phyloP scores from a whole-genome alignment of 2,888 invertebrate species.

The Lochmaea crataegi region DNA sequence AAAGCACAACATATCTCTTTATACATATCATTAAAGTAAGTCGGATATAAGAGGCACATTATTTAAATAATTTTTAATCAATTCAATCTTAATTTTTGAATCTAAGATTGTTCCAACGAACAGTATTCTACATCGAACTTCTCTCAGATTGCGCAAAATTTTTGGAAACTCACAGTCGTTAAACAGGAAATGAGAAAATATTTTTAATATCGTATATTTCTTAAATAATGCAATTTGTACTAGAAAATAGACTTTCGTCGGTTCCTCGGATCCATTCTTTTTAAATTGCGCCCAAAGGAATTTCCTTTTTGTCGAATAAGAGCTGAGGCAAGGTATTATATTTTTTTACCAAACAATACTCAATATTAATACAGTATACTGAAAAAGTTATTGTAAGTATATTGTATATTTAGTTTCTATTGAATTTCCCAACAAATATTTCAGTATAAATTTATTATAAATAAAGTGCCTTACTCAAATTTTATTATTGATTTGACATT shows the following conservation, averaged over 20 bases:
- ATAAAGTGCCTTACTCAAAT: conserved; percentile 1
- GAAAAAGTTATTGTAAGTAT: too few species aligned
- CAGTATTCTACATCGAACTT: conserved; percentile 32
- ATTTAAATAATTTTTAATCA: not conserved
- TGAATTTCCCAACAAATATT: too few species aligned
- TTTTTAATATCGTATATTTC: not conserved
- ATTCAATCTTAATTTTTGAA: conserved; percentile 1
- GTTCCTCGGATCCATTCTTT: too few species aligned
- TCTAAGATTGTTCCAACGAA: conserved; percentile 6
- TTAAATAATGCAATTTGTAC: too few species aligned
- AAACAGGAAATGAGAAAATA: too few species aligned
- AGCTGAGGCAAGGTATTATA: too few species aligned
- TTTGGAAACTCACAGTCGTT: not conserved
- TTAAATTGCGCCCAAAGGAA: too few species aligned
- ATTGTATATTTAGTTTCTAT: too few species aligned
- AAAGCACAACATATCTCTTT: conserved; percentile 20
- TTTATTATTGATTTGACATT: not conserved
- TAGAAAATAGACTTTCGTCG: too few species aligned
- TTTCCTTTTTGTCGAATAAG: too few species aligned
- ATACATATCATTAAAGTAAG: conserved; percentile 24
- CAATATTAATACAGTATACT: too few species aligned
- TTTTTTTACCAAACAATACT: too few species aligned
- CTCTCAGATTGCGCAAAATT: conserved; percentile 31
- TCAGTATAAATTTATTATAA: not conserved
- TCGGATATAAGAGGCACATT: conserved; percentile 8